phyloP scores from a whole-genome alignment of 2,113 vertebrate species.

The Vanacampus margaritifer region DNA sequence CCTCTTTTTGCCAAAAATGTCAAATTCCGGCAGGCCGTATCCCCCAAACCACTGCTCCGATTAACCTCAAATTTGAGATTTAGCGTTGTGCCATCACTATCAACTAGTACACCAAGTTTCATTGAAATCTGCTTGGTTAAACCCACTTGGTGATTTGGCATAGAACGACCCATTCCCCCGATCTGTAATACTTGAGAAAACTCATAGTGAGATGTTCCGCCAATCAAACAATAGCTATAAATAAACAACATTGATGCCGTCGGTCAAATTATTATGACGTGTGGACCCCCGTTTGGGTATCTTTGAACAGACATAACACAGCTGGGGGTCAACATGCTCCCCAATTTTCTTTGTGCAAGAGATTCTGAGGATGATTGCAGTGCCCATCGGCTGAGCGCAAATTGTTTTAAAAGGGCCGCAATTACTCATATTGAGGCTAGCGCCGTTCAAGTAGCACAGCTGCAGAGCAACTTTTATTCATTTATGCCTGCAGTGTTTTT shows the following conservation, averaged over 20 bases:
- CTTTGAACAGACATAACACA: neutral
- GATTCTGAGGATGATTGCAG: neutral
- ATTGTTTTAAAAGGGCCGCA: neutral
- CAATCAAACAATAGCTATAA: slow-evolving; percentile 37
- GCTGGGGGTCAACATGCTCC: neutral
- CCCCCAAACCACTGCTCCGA: too few species aligned
- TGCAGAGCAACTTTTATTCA: slow-evolving; percentile 19
- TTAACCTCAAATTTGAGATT: too few species aligned
- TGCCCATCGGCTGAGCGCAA: neutral
- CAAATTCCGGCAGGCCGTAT: too few species aligned
- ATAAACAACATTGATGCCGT: slow-evolving; percentile 40
- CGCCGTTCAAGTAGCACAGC: slow-evolving; percentile 4
- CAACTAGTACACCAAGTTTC: too few species aligned
- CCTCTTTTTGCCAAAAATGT: too few species aligned
- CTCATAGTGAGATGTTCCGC: slow-evolving; percentile 22
- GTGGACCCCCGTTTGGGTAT: slow-evolving; percentile 38
- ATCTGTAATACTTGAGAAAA: slow-evolving; percentile 9
- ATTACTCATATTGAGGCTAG: slow-evolving; percentile 6
- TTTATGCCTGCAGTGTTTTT: slow-evolving; percentile 33
- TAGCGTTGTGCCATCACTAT: too few species aligned
- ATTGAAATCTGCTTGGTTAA: too few species aligned
- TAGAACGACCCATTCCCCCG: too few species aligned
- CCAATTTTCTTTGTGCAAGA: neutral
- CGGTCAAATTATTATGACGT: slow-evolving; percentile 50
- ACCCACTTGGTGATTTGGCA: too few species aligned